Percentiles rank a stretch among this genome's conserved stretches.
These are phyloP conservation scores for Ceratothoa steindachneri DNA, from an alignment of 2,888 invertebrate genomes.

Conservation along the genomic window DNA sequence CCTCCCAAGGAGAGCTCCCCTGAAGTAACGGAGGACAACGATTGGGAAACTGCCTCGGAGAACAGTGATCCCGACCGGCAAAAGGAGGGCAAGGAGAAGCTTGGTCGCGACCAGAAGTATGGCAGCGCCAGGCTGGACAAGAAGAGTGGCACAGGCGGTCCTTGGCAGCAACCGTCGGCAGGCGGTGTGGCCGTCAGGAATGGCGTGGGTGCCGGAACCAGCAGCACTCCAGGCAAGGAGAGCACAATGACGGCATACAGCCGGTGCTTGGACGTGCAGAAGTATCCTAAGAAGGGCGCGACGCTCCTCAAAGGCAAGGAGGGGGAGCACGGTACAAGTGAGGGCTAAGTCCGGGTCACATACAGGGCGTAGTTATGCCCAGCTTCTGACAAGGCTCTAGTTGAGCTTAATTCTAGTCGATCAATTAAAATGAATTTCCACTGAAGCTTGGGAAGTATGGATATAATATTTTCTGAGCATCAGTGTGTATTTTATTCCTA, in stretches of 20 bases:
- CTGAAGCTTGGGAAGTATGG: conserved; percentile 55
- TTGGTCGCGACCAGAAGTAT: conserved; percentile 14
- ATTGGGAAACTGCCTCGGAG: conserved; percentile 76
- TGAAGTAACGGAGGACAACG: conserved; percentile 49
- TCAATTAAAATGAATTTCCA: conserved; percentile 59
- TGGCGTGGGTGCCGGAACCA: conserved; percentile 5
- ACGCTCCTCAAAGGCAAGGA: background rate
- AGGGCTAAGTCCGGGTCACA: background rate
- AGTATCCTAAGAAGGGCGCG: conserved; percentile 14
- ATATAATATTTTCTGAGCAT: too few species aligned
- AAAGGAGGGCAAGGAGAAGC: conserved; percentile 35
- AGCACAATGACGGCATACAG: too few species aligned
- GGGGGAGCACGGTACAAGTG: background rate
- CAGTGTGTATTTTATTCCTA: too few species aligned
- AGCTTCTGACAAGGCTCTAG: too few species aligned
- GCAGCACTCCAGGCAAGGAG: background rate
- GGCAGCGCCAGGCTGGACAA: conserved; percentile 32
- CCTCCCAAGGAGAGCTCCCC: conserved; percentile 35
- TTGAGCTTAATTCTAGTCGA: too few species aligned
- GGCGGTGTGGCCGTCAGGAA: background rate
- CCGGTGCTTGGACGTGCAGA: too few species aligned
- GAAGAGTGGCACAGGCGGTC: conserved; percentile 46
- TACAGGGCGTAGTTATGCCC: too few species aligned
- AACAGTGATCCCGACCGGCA: conserved; percentile 62
- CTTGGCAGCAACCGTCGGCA: conserved; percentile 1